Conservation (phyloP, 1,140 invertebrate genomes). For the Spodoptera litura region DNA sequence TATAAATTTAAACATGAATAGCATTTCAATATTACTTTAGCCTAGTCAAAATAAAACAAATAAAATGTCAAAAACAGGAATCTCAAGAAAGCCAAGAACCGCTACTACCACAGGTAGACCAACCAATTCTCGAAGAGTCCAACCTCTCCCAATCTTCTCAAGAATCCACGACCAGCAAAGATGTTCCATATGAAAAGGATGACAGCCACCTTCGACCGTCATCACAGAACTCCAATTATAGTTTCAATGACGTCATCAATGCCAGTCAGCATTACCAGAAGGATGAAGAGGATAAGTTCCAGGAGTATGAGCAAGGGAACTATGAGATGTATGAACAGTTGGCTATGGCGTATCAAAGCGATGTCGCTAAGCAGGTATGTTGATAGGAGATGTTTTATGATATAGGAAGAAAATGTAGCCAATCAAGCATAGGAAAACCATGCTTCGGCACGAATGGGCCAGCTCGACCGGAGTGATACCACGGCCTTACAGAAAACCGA, state of each 20-base stretch:
- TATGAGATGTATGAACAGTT: conserved; percentile 80
- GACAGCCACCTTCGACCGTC: conserved; percentile 73
- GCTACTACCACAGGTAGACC: not conserved
- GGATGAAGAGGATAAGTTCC: conserved; percentile 60
- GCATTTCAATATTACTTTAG: too few relatives aligned
- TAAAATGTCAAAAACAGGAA: conserved; percentile 2
- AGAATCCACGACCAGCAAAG: conserved; percentile 67
- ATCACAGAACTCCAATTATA: conserved; percentile 77
- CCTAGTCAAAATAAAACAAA: too few relatives aligned
- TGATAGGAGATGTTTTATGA: not conserved
- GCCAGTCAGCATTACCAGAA: conserved; percentile 60
- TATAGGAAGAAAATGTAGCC: too few relatives aligned
- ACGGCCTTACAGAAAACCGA: too few relatives aligned
- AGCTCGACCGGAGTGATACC: too few relatives aligned
- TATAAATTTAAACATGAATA: too few relatives aligned
- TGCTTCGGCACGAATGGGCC: too few relatives aligned
- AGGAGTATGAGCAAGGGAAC: conserved; percentile 63
- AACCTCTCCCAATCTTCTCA: conserved; percentile 74
- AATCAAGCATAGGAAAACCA: too few relatives aligned
- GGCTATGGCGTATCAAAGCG: conserved; percentile 78
- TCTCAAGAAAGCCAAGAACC: conserved; percentile 12
- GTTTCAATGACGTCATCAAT: conserved; percentile 71
- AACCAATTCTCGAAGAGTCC: conserved; percentile 55
- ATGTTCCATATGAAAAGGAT: conserved; percentile 69
- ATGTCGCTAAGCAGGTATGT: conserved; percentile 72